Base-by-base conservation (phyloP, 1,140 invertebrate species). In the Drosophila persimilis region DNA sequence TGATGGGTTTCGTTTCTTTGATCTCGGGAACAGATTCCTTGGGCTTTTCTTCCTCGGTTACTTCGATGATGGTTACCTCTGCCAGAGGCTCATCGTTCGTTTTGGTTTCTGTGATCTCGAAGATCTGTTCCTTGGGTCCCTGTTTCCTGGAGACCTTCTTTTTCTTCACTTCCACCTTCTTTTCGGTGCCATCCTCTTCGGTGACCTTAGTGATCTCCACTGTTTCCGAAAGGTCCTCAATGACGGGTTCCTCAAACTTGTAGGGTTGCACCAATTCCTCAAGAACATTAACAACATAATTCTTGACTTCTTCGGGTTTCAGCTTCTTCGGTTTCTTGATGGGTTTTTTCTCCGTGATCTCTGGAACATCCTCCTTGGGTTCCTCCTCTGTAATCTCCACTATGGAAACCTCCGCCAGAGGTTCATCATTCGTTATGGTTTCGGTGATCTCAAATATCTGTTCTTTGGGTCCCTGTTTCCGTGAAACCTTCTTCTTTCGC, bases 71-170 rank as follows among this genome's bases (percentile, higher is more conserved):
- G 2, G 69, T 64, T n/a, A 80, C 65, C 50, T 86, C 80, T 20
- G 85, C 52, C 43, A 85, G 22, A 15, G 84, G 80, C 11, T 80
- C 65, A 41, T 67, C 63, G 20, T 56, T 74, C 13, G 53, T 58
- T 24, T 61, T 73, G 17, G 58, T 76, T 11, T 78, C 81, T 0
- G 63, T 79, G 17, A 86, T 72, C 74, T 90, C 77, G 9, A 83
- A 76, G 45, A 80, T 24, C 24, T 89, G 67, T 47, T 83, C 65
- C 15, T 55, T 74, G 1, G 80, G 58, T 20, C 81, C 83, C 35
- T 81, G 72, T 15, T 76, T 85, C 2, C 71, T 52, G 1, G 71
- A 51, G 20, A 88, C 47, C 52, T 70, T 86, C n/a, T 72, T 76
- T 15, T 76, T 88, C 41, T 75, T 88, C 3, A 81, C 60, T 46